Evolutionary conservation across 35 echinoderm and acorn worm genomes (phyloP).

Genomic region (Acanthaster planci): DNA sequence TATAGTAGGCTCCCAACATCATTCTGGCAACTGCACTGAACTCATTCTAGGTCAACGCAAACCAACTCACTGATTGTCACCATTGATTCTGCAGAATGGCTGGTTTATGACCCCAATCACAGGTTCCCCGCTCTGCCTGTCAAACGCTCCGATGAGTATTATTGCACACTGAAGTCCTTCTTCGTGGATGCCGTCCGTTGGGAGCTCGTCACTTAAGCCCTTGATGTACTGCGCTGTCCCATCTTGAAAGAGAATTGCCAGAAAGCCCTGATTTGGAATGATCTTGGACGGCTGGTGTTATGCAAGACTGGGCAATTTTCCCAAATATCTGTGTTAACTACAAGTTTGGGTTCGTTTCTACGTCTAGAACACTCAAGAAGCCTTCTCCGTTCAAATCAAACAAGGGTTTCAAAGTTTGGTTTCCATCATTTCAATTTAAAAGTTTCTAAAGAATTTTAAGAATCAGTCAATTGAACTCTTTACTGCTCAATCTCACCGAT

Average conservation of each 20-base stretch:
- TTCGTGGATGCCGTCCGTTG: slow-evolving; percentile 65
- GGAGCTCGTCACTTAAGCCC: slow-evolving; percentile 43
- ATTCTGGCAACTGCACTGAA: no score
- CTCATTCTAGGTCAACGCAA: no score
- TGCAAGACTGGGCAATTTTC: not conserved
- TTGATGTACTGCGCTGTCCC: slow-evolving; percentile 91
- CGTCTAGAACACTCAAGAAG: no score
- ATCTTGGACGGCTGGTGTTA: no score
- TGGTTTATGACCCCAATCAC: slow-evolving; percentile 91
- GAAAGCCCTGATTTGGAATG: no score
- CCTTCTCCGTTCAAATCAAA: no score
- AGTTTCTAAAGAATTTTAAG: no score
- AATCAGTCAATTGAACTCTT: not conserved
- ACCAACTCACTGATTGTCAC: slow-evolving; percentile 34
- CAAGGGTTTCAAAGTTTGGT: no score
- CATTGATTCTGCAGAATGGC: slow-evolving; percentile 65
- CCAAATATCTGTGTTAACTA: not conserved
- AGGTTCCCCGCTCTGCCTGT: slow-evolving; percentile 50
- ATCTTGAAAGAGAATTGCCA: slow-evolving; percentile 44
- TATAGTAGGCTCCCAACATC: no score
- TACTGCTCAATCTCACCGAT: slow-evolving; percentile 61
- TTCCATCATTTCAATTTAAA: no score
- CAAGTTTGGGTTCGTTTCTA: no score
- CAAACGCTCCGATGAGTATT: slow-evolving; percentile 81
- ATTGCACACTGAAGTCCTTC: slow-evolving; percentile 78